These are phyloP conservation scores for Drosophila bocki DNA, from an alignment of 1,140 invertebrate species.

Conservation along the genomic window DNA sequence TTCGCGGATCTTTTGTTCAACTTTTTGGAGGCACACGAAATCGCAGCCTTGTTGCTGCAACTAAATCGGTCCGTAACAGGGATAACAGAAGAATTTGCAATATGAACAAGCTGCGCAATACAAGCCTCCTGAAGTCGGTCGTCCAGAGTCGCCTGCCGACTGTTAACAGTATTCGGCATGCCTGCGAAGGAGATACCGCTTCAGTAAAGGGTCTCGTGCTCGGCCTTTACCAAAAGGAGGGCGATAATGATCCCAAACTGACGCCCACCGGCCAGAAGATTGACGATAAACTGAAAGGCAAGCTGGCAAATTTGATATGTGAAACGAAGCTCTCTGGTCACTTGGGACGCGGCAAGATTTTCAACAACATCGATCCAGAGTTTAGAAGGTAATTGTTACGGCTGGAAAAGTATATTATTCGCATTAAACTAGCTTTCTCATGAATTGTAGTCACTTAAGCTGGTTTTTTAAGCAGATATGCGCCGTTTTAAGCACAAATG, in stretches of 20 bases:
- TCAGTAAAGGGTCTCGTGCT: conserved; percentile 68
- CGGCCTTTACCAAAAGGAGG: conserved; percentile 76
- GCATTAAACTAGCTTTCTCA: too few relatives aligned
- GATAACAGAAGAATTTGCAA: not conserved
- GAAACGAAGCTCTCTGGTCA: conserved; percentile 64
- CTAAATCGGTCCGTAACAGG: conserved; percentile 11
- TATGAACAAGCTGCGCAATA: conserved; percentile 26
- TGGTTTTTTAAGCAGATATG: not conserved
- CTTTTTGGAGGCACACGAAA: conserved; percentile 11
- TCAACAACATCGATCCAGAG: conserved; percentile 87
- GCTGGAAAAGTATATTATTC: too few relatives aligned
- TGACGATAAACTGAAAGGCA: conserved; percentile 69
- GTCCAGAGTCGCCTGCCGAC: not conserved
- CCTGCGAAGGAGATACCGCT: conserved; percentile 19
- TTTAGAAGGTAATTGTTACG: conserved; percentile 67
- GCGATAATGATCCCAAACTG: conserved; percentile 56
- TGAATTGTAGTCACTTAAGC: not conserved
- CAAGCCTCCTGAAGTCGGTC: not conserved
- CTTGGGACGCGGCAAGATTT: conserved; percentile 87
- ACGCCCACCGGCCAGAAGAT: conserved; percentile 63
- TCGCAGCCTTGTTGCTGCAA: not conserved
- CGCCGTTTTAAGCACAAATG: not conserved
- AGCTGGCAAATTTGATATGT: conserved; percentile 58
- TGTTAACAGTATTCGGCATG: conserved; percentile 26
- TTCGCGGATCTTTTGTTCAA: not conserved